Percentiles rank a stretch among this genome's conserved stretches.
These are phyloP conservation scores for Ophioninae sp. DNA, from an alignment of 2,888 invertebrate species.

Conservation along the genomic window DNA sequence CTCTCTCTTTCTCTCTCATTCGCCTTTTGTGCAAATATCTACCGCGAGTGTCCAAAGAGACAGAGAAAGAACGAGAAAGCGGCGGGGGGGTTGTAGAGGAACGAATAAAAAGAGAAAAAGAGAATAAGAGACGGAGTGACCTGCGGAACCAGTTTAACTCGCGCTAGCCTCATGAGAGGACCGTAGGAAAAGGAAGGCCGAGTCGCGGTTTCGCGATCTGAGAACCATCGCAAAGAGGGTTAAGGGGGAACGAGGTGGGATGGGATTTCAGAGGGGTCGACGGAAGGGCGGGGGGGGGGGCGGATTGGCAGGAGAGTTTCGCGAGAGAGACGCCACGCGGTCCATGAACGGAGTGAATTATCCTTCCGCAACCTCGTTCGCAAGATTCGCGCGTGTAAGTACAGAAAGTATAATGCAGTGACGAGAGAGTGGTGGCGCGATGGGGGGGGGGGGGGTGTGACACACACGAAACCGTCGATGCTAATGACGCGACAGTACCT, in stretches of 20 bases:
- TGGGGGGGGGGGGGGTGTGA: constrained; percentile 26
- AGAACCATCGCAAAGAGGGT: constrained; percentile 34
- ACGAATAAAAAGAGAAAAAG: constrained; percentile 21
- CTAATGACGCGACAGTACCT: constrained; percentile 32
- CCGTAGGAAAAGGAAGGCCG: constrained; percentile 61
- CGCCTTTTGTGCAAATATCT: constrained; percentile 35
- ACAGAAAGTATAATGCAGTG: constrained; percentile 23
- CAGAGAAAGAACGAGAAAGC: constrained; percentile 34
- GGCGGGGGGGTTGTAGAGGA: background rate
- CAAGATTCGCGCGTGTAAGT: constrained; percentile 18
- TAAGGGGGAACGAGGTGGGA: constrained; percentile 19
- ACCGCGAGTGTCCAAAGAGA: constrained; percentile 42
- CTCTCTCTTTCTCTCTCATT: constrained; percentile 21
- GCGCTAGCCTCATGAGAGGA: constrained; percentile 49
- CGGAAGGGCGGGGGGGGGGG: no score
- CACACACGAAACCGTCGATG: constrained; percentile 34
- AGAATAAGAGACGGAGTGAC: constrained; percentile 46
- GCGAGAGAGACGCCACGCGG: constrained; percentile 49
- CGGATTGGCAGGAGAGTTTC: no score
- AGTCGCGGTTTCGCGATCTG: constrained; percentile 59
- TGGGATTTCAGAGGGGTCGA: no score
- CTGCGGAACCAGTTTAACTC: constrained; percentile 60
- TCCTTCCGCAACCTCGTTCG: constrained; percentile 76
- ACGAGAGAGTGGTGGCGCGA: constrained; percentile 18
- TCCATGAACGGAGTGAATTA: constrained; percentile 71